phyloP scores from a whole-genome alignment of 1,140 invertebrate genomes.

The Drosophila athabasca region DNA sequence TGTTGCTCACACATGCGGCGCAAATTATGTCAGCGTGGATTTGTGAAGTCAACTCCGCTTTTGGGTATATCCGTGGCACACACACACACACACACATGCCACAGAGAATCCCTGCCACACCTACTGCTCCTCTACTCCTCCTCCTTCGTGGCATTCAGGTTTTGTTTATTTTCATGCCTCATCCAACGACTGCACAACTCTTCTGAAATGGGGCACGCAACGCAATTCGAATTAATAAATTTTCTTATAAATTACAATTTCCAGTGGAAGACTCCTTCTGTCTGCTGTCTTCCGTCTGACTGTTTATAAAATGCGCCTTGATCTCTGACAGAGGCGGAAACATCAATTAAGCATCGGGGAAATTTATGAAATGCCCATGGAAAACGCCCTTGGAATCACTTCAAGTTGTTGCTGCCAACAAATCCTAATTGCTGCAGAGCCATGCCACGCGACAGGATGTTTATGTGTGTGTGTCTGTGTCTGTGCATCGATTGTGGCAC shows the following conservation, averaged over 20 bases:
- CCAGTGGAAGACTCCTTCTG: neutral
- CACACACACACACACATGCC: neutral
- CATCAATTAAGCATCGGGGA: slow-evolving; percentile 62
- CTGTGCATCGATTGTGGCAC: slow-evolving; percentile 8
- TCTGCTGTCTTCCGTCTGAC: neutral
- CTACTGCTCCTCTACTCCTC: neutral
- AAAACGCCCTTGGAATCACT: slow-evolving; percentile 38
- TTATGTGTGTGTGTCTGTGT: slow-evolving; percentile 34
- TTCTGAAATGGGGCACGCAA: slow-evolving; percentile 55
- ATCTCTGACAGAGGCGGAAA: slow-evolving; percentile 63
- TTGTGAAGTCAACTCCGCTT: slow-evolving; percentile 43
- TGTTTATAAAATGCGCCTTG: slow-evolving; percentile 61
- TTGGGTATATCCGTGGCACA: slow-evolving; percentile 27
- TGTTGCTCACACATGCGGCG: slow-evolving; percentile 67
- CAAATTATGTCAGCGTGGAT: slow-evolving; percentile 76
- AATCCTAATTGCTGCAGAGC: slow-evolving; percentile 54
- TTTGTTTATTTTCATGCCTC: slow-evolving; percentile 60
- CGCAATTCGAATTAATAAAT: slow-evolving; percentile 74
- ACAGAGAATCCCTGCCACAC: slow-evolving; percentile 6
- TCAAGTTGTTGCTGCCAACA: slow-evolving; percentile 33
- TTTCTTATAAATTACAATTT: slow-evolving; percentile 66
- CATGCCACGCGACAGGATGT: slow-evolving; percentile 75
- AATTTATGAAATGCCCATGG: slow-evolving; percentile 61
- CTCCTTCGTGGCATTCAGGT: neutral
- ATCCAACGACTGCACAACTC: slow-evolving; percentile 12